Percentiles rank a stretch among this genome's conserved stretches.
Evolutionary conservation across 2,113 vertebrate species (phyloP).

Genomic region (Istiophorus platypterus): DNA sequence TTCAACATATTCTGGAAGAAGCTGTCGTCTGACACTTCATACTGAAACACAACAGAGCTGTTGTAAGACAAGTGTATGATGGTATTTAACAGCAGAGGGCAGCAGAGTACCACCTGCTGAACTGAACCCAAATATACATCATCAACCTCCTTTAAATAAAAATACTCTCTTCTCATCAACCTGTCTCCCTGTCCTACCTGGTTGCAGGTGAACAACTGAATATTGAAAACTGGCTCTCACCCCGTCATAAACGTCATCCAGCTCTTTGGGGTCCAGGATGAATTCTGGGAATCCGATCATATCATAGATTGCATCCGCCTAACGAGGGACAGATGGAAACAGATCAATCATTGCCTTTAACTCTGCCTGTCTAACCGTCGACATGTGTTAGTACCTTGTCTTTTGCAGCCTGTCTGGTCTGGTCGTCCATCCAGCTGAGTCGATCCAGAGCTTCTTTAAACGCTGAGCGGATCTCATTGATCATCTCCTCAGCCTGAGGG

Average conservation of each 20-base stretch:
- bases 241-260: constrained; percentile 97
- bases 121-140: not conserved
- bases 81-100: constrained; percentile 40
- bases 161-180: not conserved
- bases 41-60: constrained; percentile 81
- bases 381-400: constrained; percentile 88
- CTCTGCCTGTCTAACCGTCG: not conserved
- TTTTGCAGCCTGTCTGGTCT: constrained; percentile 92
- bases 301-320: constrained; percentile 97
- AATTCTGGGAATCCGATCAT: constrained; percentile 99
- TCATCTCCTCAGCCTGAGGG: constrained; percentile 96
- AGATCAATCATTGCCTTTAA: not conserved
- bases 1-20: constrained; percentile 99
- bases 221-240: constrained; percentile 76
- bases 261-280: constrained; percentile 94
- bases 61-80: not conserved
- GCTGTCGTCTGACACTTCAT: constrained; percentile 95
- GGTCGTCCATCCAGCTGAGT: constrained; percentile 94
- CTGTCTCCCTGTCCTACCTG: not conserved
- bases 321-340: not conserved
- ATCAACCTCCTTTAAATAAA: not conserved
- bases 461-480: constrained; percentile 91
- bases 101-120: constrained; percentile 13
- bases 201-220: not conserved
- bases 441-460: constrained; percentile 91